A percentile compares a stretch with the other conserved stretches of the same genome.
Evolutionary conservation across 2,797 vertebrate genomes (phyloP).

Genomic region (Phataginus tetradactyla): DNA sequence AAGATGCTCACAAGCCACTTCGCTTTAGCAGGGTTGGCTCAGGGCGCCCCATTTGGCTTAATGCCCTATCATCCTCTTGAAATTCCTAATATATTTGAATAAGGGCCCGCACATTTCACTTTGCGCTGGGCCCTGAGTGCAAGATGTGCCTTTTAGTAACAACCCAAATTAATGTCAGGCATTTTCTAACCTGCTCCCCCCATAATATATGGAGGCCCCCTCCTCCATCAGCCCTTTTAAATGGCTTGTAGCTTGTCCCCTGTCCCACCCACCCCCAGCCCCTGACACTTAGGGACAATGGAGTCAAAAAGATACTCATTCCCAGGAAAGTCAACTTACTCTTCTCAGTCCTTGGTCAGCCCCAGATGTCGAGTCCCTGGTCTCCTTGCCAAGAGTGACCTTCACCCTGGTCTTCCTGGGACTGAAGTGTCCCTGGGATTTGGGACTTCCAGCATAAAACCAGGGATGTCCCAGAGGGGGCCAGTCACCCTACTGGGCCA

Average conservation of each 20-base stretch:
- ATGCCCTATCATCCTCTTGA: neutral
- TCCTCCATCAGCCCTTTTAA: neutral
- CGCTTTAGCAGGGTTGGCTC: too few relatives aligned
- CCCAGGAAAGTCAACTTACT: neutral
- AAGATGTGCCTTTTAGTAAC: neutral
- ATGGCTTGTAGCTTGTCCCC: neutral
- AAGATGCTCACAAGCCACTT: neutral
- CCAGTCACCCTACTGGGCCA: neutral
- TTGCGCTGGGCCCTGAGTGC: too few relatives aligned
- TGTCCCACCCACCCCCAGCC: neutral
- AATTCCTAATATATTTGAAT: neutral
- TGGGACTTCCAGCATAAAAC: neutral
- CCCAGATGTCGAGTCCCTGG: neutral
- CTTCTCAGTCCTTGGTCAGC: neutral
- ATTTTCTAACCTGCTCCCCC: neutral
- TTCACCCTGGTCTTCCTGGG: neutral
- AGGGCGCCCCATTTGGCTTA: neutral
- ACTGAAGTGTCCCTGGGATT: neutral
- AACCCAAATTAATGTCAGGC: neutral
- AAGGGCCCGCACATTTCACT: neutral
- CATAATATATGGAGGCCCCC: too few relatives aligned
- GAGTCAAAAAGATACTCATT: neutral
- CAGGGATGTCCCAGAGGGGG: accelerated
- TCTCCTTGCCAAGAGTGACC: neutral
- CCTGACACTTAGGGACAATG: neutral